These are phyloP conservation scores for Poecile atricapillus DNA, from an alignment of 2,113 vertebrate genomes.

Conservation along the genomic window DNA sequence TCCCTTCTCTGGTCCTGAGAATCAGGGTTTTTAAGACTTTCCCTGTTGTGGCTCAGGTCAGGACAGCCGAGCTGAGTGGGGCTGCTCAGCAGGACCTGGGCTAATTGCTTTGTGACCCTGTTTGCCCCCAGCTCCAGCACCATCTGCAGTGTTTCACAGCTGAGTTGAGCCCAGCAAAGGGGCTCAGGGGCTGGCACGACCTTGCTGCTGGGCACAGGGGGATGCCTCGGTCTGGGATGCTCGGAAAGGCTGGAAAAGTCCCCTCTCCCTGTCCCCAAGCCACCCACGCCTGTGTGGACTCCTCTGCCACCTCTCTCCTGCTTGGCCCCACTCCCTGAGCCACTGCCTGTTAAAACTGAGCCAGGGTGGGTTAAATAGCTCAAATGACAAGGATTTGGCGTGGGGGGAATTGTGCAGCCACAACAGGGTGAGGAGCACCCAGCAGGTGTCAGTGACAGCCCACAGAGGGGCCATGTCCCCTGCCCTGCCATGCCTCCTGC, in stretches of 20 bases:
- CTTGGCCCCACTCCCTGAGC: not conserved
- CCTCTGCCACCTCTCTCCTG: not conserved
- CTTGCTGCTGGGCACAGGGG: not conserved
- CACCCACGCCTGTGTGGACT: accelerated
- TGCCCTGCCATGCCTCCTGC: not conserved
- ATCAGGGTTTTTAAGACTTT: not conserved
- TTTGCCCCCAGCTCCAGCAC: not conserved
- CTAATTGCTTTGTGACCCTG: not conserved
- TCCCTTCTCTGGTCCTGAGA: not conserved
- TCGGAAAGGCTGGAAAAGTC: not conserved
- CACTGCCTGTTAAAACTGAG: not conserved
- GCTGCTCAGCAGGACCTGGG: not conserved
- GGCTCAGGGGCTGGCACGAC: not conserved
- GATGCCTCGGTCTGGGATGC: accelerated
- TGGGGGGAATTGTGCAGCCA: not conserved
- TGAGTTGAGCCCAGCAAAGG: not conserved
- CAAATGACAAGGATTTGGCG: not conserved
- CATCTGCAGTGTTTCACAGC: not conserved
- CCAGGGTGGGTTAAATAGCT: not conserved
- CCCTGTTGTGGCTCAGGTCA: not conserved
- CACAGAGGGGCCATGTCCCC: not conserved
- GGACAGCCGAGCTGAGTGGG: accelerated
- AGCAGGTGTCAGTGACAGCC: not conserved
- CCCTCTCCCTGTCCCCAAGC: not conserved
- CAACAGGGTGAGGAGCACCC: accelerated